phyloP scores from a whole-genome alignment of 2,888 invertebrate species.

The Drosophila nr. fundita region DNA sequence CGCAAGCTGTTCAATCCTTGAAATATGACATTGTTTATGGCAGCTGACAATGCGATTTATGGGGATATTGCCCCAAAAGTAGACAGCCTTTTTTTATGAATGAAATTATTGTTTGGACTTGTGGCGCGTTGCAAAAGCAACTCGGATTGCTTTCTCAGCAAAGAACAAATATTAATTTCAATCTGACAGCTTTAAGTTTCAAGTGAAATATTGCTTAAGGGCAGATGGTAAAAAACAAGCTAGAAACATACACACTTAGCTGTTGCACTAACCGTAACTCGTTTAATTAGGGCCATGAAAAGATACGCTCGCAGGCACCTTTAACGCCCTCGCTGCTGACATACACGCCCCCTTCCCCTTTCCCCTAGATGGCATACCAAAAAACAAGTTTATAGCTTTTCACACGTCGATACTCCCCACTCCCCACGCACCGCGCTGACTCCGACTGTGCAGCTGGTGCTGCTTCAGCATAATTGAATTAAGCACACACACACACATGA shows the following conservation, averaged over 20 bases:
- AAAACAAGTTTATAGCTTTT: conserved; percentile 19
- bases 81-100: conserved; percentile 21
- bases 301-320: conserved; percentile 30
- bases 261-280: conserved; percentile 42
- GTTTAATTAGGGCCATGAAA: conserved; percentile 56
- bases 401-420: conserved; percentile 12
- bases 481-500: conserved; percentile 40
- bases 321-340: background rate
- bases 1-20: conserved; percentile 16
- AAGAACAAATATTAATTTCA: too few species aligned
- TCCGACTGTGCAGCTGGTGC: conserved; percentile 4
- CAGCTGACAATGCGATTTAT: conserved; percentile 65
- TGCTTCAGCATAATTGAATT: conserved; percentile 66
- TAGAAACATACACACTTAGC: background rate
- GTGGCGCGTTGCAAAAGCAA: background rate
- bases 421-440: too few species aligned
- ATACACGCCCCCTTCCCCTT: background rate
- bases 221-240: background rate
- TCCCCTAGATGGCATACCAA: background rate
- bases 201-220: background rate
- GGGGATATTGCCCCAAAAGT: conserved; percentile 31
- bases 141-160: background rate
- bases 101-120: conserved; percentile 29
- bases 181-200: background rate
- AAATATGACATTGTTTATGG: conserved; percentile 60